Base-by-base conservation (phyloP, 2,888 invertebrate species). In the Hofmannophila pseudospretella region DNA sequence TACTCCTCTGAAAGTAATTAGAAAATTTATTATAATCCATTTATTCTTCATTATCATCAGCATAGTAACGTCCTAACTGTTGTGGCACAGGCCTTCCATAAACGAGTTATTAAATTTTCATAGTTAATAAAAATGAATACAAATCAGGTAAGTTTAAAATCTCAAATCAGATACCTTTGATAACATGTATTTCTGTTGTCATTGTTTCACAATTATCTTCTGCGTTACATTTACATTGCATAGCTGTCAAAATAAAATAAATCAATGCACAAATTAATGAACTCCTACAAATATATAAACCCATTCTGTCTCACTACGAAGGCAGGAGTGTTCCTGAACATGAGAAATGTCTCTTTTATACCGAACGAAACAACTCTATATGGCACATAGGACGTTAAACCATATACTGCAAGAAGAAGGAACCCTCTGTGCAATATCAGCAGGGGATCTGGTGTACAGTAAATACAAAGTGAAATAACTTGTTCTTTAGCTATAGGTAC, bases 141-240 rank as follows among this genome's bases (percentile, higher is more conserved):
- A n/a, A n/a, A n/a, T n/a, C n/a, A n/a, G n/a, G n/a, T n/a, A n/a
- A n/a, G n/a, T n/a, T n/a, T n/a, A n/a, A n/a, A n/a, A n/a, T n/a
- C n/a, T n/a, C n/a, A n/a, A n/a, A n/a, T 23, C n/a, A 23, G 23
- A n/a, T 80, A 93, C 94, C 93, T 90, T 96, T 96, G 32, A 93
- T 94, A 44, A 96, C 88, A 68, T 96, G 95, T 59, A 96, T 92
- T 75, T 96, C 95, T 5, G 95, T 94, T 34, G 94, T 93, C 39
- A 96, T 77, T 2, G 95, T 95, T 76, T 96, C 96, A 70, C 96
- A 96, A 49, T 90, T 92, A 75, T 94, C 94, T 57, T 94, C 94
- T 16, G 71, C 72, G 30, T 45, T 44, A 53, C 60, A 52, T 20
- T 45, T 44, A 53, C 60, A 52, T 20, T 44, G 14, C 7, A 59